phyloP scores from a whole-genome alignment of 2,888 invertebrate genomes.

The Tanypteryx hageni region DNA sequence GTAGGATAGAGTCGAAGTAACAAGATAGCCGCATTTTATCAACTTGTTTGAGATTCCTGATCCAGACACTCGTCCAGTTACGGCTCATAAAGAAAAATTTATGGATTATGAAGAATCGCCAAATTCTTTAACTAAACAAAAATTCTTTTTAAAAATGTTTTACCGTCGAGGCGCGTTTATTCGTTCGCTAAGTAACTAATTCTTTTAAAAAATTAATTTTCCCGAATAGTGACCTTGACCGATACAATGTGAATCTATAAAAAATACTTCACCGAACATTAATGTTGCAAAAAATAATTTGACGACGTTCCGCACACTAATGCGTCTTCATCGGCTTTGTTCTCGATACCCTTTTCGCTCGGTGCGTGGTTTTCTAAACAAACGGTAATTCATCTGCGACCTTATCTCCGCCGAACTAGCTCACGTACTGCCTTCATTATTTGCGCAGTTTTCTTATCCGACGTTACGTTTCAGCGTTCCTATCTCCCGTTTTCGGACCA shows the following conservation, averaged over 20 bases:
- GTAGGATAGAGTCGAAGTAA: no score
- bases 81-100: no score
- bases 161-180: no score
- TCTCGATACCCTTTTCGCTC: neutral
- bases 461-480: neutral
- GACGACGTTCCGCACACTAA: neutral
- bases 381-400: no score
- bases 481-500: slow-evolving; percentile 9
- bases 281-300: neutral
- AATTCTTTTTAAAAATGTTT: no score
- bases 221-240: neutral
- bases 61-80: no score
- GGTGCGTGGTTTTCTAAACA: neutral
- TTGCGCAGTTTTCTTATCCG: neutral
- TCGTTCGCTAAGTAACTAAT: no score
- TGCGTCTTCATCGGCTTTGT: neutral
- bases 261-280: no score
- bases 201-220: neutral
- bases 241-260: neutral
- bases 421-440: neutral
- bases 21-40: no score
- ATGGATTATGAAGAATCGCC: no score
- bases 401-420: neutral
- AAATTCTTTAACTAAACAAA: no score
- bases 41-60: no score